A percentile compares a stretch with the other conserved stretches of the same genome.
Conservation (phyloP, 1,140 invertebrate species). For the Sycophila sp. region DNA sequence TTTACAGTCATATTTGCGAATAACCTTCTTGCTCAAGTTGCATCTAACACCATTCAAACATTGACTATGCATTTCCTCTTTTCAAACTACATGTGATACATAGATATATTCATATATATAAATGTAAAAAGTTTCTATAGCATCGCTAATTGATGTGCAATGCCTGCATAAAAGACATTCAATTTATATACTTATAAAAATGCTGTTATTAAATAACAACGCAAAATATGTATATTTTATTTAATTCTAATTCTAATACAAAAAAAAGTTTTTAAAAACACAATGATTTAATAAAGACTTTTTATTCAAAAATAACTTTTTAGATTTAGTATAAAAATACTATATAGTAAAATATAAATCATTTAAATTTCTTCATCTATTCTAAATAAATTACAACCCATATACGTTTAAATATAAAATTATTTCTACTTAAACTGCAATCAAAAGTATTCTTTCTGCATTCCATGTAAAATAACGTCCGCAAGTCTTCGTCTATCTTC, state of each 20-base stretch:
- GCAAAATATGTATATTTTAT: conserved; percentile 32
- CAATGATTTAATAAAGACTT: too few relatives aligned
- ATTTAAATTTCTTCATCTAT: too few relatives aligned
- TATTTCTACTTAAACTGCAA: too few relatives aligned
- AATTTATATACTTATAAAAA: conserved; percentile 46
- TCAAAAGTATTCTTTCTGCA: conserved; percentile 72
- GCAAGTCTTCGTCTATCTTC: conserved; percentile 69
- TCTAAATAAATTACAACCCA: too few relatives aligned
- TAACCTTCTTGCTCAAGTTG: conserved; percentile 15
- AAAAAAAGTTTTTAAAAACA: neutral
- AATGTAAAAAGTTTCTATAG: conserved; percentile 9
- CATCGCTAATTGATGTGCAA: neutral
- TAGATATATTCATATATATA: conserved; percentile 12
- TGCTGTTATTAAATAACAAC: conserved; percentile 44
- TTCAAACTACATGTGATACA: conserved; percentile 29
- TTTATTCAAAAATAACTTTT: too few relatives aligned
- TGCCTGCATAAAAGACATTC: neutral
- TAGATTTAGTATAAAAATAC: too few relatives aligned
- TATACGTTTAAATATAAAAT: too few relatives aligned
- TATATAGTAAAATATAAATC: too few relatives aligned
- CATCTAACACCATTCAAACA: neutral
- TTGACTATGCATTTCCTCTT: conserved; percentile 21
- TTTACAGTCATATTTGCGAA: conserved; percentile 9
- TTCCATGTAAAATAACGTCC: conserved; percentile 72
- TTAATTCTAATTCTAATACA: conserved; percentile 8